A percentile compares a stretch with the other conserved stretches of the same genome.
phyloP scores from a whole-genome alignment of 2,888 invertebrate species.

The Microplitis deprimator region DNA sequence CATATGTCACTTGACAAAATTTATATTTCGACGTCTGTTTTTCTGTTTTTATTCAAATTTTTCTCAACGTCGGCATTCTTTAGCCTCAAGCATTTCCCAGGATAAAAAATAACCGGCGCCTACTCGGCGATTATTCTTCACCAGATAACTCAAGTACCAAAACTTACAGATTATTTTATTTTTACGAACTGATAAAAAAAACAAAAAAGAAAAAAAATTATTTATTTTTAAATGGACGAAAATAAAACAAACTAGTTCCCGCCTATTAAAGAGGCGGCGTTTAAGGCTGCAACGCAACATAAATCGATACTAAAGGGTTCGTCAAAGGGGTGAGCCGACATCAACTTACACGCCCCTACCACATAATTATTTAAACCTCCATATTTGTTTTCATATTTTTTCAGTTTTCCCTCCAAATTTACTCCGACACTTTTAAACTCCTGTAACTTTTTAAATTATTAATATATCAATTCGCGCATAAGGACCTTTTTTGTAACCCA shows the following conservation, averaged over 20 bases:
- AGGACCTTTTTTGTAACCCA: no score
- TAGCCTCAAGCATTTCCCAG: background rate
- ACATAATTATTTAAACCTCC: no score
- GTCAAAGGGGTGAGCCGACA: background rate
- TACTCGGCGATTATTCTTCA: background rate
- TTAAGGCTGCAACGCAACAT: background rate
- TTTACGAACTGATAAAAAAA: background rate
- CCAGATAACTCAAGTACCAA: background rate
- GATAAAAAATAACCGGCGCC: background rate
- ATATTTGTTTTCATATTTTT: no score
- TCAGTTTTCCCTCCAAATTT: no score
- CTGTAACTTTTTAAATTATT: no score
- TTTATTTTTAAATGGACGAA: background rate
- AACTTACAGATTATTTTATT: background rate
- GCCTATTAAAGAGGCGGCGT: background rate
- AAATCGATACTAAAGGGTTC: background rate
- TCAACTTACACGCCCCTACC: background rate
- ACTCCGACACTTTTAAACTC: no score
- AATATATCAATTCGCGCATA: no score
- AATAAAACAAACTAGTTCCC: background rate
- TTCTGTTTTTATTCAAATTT: constrained; percentile 1
- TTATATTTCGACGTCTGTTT: background rate
- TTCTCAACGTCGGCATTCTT: background rate
- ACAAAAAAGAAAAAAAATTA: background rate
- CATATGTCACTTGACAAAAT: background rate